Base-by-base conservation (phyloP, 2,888 invertebrate genomes). In the Rambutsinella grinnellia region DNA sequence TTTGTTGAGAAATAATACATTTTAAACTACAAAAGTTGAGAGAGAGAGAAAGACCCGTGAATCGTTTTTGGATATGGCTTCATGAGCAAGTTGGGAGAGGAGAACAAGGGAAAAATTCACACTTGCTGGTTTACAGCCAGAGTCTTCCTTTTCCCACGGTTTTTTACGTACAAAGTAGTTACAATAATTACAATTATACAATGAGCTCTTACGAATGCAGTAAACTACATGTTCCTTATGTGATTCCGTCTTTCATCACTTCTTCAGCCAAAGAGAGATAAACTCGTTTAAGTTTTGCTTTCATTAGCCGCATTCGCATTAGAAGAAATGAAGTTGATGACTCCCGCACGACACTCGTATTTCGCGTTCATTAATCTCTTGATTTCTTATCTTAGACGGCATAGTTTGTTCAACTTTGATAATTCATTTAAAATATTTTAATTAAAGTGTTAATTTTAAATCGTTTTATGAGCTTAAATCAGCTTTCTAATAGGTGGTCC, bases 71-170 rank as follows among this genome's bases (percentile, higher is more conserved):
- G 46, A 54, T 61, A 70, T 62, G 70, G 62, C 61, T 69, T 62
- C 47, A 70, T 70, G 70, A 53, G 49, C 65, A 65, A 24, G 28
- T 53, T 36, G 36, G 51, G 44, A 53, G 49, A 72, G 68, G 60
- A 62, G 61, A 67, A 75, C 60, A 76, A 76, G 71, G 66, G 72
- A 80, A 78, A 78, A 75, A 78, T 79, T 72, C 79, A 78, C 81
- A 80, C 80, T 81, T 81, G 71, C 81, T 81, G 81, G 79, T 81
- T 82, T 82, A 82, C 78, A 81, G 13, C 36, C 13, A 36, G 13
- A 36, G 81, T 81, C 70, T 79, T 76, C 75, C 77, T 5, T 79
- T 83, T 83, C 83, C 83, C 83, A 83, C 83, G 83, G 81, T 82
- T 72, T 49, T 66, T 65, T 63, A 66, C 66, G 27, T 15, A 44